Base-by-base conservation (phyloP, 1,140 invertebrate species). In the Archivesica marissinica region DNA sequence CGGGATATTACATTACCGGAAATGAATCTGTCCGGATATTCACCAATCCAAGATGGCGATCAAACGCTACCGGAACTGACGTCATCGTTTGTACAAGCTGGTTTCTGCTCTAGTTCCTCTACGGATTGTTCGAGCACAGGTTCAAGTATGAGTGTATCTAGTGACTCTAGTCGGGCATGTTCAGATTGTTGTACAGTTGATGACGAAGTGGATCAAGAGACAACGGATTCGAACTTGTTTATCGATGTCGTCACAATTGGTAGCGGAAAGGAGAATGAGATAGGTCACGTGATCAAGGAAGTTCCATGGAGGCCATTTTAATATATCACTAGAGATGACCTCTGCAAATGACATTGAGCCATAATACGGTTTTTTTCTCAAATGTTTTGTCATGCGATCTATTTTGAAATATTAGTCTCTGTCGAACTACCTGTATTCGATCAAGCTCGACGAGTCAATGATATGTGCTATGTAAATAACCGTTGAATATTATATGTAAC, bases 231-330 rank as follows among this genome's bases (percentile, higher is more conserved):
- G 1, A 25, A 25, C 25, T 30, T 28, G 9, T 23, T n/a, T 28
- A 50, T 20, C 4, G n/a, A 33, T 30, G 41, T 72, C 4, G 41
- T 72, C 2, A 72, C 68, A 0, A 72, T 77, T 77, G 54, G 54
- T n/a, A 28, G 41, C 25, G 50, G 54, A n/a, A 39, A 52, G 6
- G 75, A 59, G 30, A 54, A 61, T 20, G 35, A 59, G 44, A 54
- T 77, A 0, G 75, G 75, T 41, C 50, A 77, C 54, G 75, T 59
- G 52, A 77, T 77, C 4, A 77, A 77, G 20, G 75, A 56, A 39
- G 38, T 54, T n/a, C 38, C 56, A 61, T 77, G 75, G 75, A 30
- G 75, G n/a, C 75, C 75, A 15, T 77, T 74, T 74, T 74, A 74
- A 20, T 44, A 44, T 44, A n/a, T n/a, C n/a, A n/a, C n/a, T n/a